Base-by-base conservation (phyloP, 2,113 vertebrate genomes). In the Trichechus manatus region DNA sequence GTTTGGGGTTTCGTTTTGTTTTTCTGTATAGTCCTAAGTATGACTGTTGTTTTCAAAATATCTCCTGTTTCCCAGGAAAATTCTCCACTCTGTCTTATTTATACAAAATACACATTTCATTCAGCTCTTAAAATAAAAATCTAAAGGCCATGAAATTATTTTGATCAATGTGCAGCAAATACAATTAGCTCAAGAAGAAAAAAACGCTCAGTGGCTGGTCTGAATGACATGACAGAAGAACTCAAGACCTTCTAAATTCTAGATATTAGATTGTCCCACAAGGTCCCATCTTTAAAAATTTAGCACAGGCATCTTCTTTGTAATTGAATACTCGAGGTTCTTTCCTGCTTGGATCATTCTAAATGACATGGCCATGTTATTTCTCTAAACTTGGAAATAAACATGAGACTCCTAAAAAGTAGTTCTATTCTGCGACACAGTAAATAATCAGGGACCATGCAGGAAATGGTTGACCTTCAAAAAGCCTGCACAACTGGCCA, bases 101-200 rank as follows among this genome's bases (percentile, higher is more conserved):
- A 95, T 29, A 78, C 72, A 95, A 90, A 89, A 91, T 79, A 63
- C 79, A 75, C 61, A 84, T 91, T 91, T 93, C 39, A 72, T 87
- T 90, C 89, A 85, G 50, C 68, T 93, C 89, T 92, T 93, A 92
- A 96, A 93, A 93, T 97, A 94, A 97, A 50, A 97, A 72, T 44
- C 42, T 66, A 47, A 93, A 92, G 70, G 31, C 86, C 25, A 3
- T 87, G 87, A 94, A 94, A 86, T 93, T 93, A 50, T 80, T 91
- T 79, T 78, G 31, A 91, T 94, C 86, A 61, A 3, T 82, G 53
- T 84, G 63, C 89, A 20, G 25, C 56, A 96, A 82, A 80, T 53
- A 89, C 53, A 61, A 56, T 87, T 39, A 66, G 44, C 66, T 86
- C 68, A 31, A 6, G 8, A 23, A 83, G 36, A 42, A 15, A 68